These are phyloP conservation scores for Chymomyza amoena DNA, from an alignment of 2,888 invertebrate species.

Conservation along the genomic window DNA sequence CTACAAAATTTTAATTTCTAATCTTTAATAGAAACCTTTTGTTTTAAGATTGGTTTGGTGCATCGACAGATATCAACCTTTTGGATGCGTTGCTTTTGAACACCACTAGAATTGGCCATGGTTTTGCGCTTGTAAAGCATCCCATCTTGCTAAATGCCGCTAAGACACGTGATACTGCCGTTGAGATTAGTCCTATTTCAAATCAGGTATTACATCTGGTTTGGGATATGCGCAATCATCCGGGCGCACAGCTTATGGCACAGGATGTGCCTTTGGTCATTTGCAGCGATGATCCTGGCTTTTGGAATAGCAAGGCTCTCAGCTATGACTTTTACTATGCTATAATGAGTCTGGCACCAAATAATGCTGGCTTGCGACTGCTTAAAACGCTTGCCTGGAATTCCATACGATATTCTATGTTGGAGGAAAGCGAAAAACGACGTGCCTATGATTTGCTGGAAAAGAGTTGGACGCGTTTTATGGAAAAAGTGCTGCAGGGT, in stretches of 20 bases:
- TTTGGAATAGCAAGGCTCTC: slow-evolving; percentile 82
- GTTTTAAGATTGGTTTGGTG: slow-evolving; percentile 80
- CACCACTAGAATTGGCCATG: slow-evolving; percentile 78
- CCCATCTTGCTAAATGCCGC: slow-evolving; percentile 75
- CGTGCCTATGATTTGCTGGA: slow-evolving; percentile 62
- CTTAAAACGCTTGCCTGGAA: slow-evolving; percentile 83
- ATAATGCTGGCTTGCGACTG: slow-evolving; percentile 81
- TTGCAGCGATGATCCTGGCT: slow-evolving; percentile 83
- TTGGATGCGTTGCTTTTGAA: slow-evolving; percentile 78
- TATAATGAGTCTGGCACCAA: slow-evolving; percentile 83
- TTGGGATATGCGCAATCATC: slow-evolving; percentile 83
- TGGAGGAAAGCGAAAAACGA: slow-evolving; percentile 55
- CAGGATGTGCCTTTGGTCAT: slow-evolving; percentile 82
- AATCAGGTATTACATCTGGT: slow-evolving; percentile 80
- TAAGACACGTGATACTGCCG: slow-evolving; percentile 73
- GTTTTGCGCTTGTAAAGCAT: slow-evolving; percentile 76
- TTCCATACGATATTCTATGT: slow-evolving; percentile 79
- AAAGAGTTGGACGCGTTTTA: slow-evolving; percentile 68
- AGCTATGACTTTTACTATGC: slow-evolving; percentile 85
- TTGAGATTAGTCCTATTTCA: slow-evolving; percentile 77
- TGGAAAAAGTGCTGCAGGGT: slow-evolving; percentile 65
- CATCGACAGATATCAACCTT: slow-evolving; percentile 81
- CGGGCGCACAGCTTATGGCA: slow-evolving; percentile 81
- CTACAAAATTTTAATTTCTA: neutral
- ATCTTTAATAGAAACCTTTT: neutral